Conservation (phyloP, 2,113 vertebrate species). For the Eurypyga helias region DNA sequence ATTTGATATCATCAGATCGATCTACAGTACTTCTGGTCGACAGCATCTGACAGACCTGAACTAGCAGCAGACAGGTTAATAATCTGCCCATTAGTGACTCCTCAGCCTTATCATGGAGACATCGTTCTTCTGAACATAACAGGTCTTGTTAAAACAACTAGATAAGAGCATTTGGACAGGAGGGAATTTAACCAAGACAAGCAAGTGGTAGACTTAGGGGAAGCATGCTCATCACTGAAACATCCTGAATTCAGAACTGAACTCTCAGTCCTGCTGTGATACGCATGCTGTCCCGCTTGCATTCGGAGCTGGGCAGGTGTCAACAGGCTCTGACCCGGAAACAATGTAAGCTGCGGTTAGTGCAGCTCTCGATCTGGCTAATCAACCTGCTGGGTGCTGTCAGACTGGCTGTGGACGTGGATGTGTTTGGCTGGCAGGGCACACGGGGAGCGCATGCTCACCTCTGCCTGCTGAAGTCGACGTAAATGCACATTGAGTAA, state of each 20-base stretch:
- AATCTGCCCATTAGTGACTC: neutral
- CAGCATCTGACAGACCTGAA: neutral
- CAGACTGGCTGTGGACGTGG: neutral
- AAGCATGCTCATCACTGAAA: neutral
- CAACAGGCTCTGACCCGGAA: neutral
- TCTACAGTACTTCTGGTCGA: neutral
- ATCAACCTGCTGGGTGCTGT: neutral
- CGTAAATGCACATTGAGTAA: neutral
- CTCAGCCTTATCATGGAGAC: neutral
- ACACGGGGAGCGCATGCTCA: rapidly evolving
- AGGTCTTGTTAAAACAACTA: neutral
- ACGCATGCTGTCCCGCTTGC: neutral
- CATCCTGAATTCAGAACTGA: neutral
- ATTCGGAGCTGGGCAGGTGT: rapidly evolving
- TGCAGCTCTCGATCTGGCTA: neutral
- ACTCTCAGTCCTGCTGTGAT: rapidly evolving
- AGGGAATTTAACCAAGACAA: neutral
- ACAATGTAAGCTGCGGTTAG: neutral
- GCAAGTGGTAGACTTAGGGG: neutral
- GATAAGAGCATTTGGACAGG: neutral
- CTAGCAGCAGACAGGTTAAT: neutral
- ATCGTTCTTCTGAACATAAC: neutral
- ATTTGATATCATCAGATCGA: neutral
- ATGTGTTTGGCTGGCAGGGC: neutral
- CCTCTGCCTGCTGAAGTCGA: neutral